Conservation (phyloP, 1,140 invertebrate species). For the Hermatobates lingyangjiaoensis region DNA sequence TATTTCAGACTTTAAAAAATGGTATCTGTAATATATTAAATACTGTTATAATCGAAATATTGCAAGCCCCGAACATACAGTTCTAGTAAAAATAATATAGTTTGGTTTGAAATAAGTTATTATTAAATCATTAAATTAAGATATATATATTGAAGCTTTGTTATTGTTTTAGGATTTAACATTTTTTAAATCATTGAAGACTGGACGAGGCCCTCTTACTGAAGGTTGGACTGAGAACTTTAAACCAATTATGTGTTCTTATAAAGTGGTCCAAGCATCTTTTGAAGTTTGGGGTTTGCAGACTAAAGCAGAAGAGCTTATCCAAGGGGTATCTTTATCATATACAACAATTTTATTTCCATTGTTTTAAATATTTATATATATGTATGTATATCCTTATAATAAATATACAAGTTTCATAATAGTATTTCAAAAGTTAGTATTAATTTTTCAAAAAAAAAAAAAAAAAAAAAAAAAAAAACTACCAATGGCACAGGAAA, state of each 20-base stretch:
- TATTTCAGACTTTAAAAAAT: too few species aligned
- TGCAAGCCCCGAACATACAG: too few species aligned
- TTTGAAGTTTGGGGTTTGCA: conserved; percentile 88
- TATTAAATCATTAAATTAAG: too few species aligned
- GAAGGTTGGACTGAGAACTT: conserved; percentile 59
- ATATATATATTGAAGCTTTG: conserved; percentile 3
- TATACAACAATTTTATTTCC: not conserved
- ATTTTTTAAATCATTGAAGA: conserved; percentile 65
- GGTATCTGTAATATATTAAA: too few species aligned
- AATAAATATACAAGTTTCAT: not conserved
- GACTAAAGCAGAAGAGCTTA: conserved; percentile 72
- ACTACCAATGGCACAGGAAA: too few species aligned
- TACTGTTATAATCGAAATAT: too few species aligned
- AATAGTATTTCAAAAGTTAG: not conserved
- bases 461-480: too few species aligned
- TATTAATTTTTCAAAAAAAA: too few species aligned
- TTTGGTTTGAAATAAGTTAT: too few species aligned
- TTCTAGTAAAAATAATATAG: too few species aligned
- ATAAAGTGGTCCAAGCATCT: conserved; percentile 68
- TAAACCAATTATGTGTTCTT: conserved; percentile 81
- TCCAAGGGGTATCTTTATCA: conserved; percentile 47
- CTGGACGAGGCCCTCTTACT: conserved; percentile 56
- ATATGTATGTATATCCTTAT: not conserved
- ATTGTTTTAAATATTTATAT: not conserved
- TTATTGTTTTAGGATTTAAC: conserved; percentile 38